A percentile compares a stretch with the other conserved stretches of the same genome.
Conservation (phyloP, 1,140 invertebrate species). For the Aphelenchoides avenae region DNA sequence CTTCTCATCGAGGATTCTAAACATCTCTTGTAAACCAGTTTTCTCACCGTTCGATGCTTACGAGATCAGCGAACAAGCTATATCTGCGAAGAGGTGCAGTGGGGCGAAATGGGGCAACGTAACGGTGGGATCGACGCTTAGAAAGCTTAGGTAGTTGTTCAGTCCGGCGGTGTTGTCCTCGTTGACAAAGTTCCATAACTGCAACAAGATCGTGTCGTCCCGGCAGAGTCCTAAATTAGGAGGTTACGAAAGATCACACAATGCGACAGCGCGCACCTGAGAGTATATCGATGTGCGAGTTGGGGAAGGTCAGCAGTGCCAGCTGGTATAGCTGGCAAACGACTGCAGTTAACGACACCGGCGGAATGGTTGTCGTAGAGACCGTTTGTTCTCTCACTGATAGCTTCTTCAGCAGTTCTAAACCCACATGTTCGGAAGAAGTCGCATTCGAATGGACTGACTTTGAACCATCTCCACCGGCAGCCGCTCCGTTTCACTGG, state of each 20-base stretch:
- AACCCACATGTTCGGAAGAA: constrained; percentile 8
- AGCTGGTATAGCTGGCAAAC: constrained; percentile 87
- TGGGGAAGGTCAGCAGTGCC: constrained; percentile 79
- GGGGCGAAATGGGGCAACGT: constrained; percentile 72
- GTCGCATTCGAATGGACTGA: constrained; percentile 18
- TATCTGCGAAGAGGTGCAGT: constrained; percentile 86
- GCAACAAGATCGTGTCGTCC: constrained; percentile 80
- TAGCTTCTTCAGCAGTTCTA: constrained; percentile 35
- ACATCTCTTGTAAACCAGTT: constrained; percentile 17
- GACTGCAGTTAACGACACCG: constrained; percentile 74
- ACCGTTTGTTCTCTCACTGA: constrained; percentile 15
- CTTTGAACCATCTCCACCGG: constrained; percentile 35
- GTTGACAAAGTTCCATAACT: constrained; percentile 84
- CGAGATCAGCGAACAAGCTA: constrained; percentile 95
- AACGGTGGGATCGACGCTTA: constrained; percentile 73
- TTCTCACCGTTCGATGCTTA: constrained; percentile 64
- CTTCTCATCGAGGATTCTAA: constrained; percentile 89
- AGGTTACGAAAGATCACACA: constrained; percentile 4
- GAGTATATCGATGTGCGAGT: constrained; percentile 86
- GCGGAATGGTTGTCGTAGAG: constrained; percentile 62
- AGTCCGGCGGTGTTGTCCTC: constrained; percentile 81
- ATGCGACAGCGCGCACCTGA: constrained; percentile 69
- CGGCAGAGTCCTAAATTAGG: constrained; percentile 81
- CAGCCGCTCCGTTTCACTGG: constrained; percentile 13
- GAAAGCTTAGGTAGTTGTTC: constrained; percentile 80